Percentiles rank a stretch among this genome's conserved stretches.
Conservation (phyloP, 2,797 vertebrate species). For the Pseudocheirus occidentalis region DNA sequence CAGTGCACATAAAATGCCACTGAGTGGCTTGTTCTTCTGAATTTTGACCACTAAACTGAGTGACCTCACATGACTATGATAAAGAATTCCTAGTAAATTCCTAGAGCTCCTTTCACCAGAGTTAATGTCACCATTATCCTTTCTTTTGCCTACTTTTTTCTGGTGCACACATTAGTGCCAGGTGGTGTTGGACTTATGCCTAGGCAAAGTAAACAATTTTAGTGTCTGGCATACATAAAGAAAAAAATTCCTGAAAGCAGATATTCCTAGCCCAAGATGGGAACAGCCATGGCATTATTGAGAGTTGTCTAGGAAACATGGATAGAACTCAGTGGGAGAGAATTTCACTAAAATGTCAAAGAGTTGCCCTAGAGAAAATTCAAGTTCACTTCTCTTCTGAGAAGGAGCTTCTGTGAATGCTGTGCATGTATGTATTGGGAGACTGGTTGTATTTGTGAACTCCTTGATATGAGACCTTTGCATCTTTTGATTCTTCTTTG, state of each 20-base stretch:
- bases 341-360: neutral
- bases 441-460: neutral
- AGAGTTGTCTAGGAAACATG: neutral
- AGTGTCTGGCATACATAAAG: neutral
- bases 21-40: neutral
- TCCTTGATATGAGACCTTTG: neutral
- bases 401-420: neutral
- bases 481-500: neutral
- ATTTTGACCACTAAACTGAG: neutral
- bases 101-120: neutral
- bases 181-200: neutral
- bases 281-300: neutral
- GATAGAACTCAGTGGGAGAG: neutral
- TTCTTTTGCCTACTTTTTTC: neutral
- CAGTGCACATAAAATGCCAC: neutral
- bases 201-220: neutral
- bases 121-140: neutral
- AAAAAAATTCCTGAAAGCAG: neutral
- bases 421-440: neutral
- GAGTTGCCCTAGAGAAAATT: neutral
- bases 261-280: neutral
- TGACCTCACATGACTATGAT: neutral
- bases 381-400: neutral
- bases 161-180: neutral
- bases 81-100: neutral